phyloP scores from a whole-genome alignment of 2,113 vertebrate species.

The Chloebia gouldiae region DNA sequence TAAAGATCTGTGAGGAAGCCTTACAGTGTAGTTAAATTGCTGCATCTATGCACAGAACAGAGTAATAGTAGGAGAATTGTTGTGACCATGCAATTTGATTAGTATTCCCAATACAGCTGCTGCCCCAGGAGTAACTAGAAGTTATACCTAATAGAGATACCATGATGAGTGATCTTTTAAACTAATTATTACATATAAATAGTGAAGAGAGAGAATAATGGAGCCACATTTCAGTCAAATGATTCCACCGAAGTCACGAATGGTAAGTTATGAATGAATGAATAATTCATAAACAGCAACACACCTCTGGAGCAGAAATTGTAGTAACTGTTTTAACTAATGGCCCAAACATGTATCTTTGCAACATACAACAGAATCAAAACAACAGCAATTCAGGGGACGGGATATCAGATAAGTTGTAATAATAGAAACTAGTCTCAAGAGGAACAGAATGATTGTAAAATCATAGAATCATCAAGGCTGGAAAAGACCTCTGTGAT shows the following conservation, averaged over 20 bases:
- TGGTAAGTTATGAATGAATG: background rate
- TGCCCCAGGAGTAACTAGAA: constrained; percentile 10
- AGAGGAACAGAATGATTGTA: background rate
- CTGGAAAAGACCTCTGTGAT: background rate
- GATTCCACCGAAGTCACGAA: constrained; percentile 21
- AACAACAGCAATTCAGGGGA: background rate
- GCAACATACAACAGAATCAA: constrained; percentile 17
- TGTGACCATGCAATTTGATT: background rate
- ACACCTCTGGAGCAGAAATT: constrained; percentile 2
- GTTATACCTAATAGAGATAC: constrained; percentile 26
- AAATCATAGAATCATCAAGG: background rate
- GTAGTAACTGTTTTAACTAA: constrained; percentile 7
- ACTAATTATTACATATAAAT: constrained; percentile 62
- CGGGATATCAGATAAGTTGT: background rate
- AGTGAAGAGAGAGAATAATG: constrained; percentile 39
- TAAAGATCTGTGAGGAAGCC: background rate
- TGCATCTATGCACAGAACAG: background rate
- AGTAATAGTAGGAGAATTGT: background rate
- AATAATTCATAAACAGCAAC: constrained; percentile 21
- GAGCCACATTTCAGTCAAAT: constrained; percentile 51
- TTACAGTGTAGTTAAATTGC: background rate
- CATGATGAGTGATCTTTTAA: constrained; percentile 42
- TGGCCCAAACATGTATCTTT: background rate
- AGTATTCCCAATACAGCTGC: background rate
- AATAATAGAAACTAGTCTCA: constrained; percentile 21